Evolutionary conservation across 37 sponge, comb jelly and placozoan genomes (phyloP).

Genomic region (Axinella damicornis): DNA sequence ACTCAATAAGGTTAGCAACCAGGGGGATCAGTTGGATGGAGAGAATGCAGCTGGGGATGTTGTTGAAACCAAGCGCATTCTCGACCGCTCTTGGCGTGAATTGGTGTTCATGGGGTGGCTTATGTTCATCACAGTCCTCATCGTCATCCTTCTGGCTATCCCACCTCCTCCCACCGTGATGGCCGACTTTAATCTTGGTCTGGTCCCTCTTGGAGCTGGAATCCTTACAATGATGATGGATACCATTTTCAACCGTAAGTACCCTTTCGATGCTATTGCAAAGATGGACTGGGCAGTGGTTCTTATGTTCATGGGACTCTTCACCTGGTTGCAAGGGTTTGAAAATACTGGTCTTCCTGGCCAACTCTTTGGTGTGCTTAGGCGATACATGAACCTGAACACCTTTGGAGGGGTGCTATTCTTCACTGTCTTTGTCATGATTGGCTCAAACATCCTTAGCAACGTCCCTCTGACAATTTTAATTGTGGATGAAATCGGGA

Average conservation of each 20-base stretch:
- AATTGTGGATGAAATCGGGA: constrained; percentile 36
- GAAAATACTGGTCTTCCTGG: constrained; percentile 52
- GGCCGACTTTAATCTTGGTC: constrained; percentile 53
- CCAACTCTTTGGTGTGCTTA: constrained; percentile 26
- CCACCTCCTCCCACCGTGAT: constrained; percentile 31
- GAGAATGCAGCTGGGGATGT: not conserved
- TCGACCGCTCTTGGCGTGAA: constrained; percentile 35
- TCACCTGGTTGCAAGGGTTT: constrained; percentile 62
- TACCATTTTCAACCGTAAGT: constrained; percentile 38
- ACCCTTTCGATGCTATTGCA: constrained; percentile 40
- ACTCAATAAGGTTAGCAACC: not conserved
- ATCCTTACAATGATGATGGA: constrained; percentile 58
- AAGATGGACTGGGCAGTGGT: constrained; percentile 66
- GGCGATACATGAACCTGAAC: constrained; percentile 27
- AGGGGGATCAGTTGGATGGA: not conserved
- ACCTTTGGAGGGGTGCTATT: constrained; percentile 52
- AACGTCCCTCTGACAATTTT: constrained; percentile 63
- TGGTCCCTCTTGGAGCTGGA: constrained; percentile 54
- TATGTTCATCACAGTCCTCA: constrained; percentile 19
- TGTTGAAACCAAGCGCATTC: not conserved
- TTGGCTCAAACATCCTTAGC: constrained; percentile 55
- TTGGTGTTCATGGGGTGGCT: constrained; percentile 22
- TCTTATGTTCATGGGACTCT: constrained; percentile 64
- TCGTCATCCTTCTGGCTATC: constrained; percentile 5
- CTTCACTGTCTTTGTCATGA: constrained; percentile 57